Evolutionary conservation across 2,113 vertebrate species (phyloP).

Genomic region (Rhynchopsitta pachyrhyncha): DNA sequence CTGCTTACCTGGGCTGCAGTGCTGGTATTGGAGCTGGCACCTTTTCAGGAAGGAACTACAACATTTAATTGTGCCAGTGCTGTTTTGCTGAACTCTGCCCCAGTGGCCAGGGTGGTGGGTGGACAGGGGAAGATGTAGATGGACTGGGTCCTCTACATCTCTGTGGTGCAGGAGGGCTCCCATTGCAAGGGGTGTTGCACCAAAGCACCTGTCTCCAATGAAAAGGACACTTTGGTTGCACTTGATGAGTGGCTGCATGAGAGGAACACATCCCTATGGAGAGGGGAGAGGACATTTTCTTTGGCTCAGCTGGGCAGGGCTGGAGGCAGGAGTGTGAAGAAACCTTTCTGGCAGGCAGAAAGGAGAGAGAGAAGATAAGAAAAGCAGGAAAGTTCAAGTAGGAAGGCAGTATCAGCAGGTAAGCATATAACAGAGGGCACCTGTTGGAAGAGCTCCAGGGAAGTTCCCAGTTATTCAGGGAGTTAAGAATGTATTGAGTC

Average conservation of each 20-base stretch:
- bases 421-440: neutral
- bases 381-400: neutral
- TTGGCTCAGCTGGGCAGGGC: neutral
- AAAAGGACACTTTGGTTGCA: neutral
- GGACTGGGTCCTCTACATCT: neutral
- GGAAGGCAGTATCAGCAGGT: neutral
- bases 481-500: neutral
- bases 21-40: neutral
- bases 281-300: neutral
- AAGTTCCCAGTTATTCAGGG: neutral
- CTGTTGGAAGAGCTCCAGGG: neutral
- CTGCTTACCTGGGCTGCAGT: neutral
- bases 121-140: neutral
- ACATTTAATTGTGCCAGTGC: neutral
- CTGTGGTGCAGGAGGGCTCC: neutral
- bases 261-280: neutral
- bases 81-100: neutral
- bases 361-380: neutral
- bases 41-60: neutral
- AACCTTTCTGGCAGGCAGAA: neutral
- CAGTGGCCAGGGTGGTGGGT: neutral
- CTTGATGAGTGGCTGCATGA: neutral
- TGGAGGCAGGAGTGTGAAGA: neutral
- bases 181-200: neutral
- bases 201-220: fast-evolving